These are phyloP conservation scores for Mesitornis unicolor DNA, from an alignment of 2,113 vertebrate genomes.

Conservation along the genomic window DNA sequence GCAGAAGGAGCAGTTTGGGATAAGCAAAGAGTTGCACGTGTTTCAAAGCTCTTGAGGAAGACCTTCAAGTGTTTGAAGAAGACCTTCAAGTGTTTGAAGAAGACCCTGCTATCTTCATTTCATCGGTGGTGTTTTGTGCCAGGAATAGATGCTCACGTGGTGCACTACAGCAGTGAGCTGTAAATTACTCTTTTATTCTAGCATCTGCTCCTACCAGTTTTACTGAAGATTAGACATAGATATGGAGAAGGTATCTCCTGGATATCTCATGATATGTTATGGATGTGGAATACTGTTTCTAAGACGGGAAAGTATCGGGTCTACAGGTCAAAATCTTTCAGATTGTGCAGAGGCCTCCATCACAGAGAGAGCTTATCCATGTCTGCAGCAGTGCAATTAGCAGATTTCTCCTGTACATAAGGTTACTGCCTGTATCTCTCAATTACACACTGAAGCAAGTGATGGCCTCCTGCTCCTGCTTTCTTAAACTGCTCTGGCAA, in stretches of 20 bases:
- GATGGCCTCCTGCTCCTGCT: neutral
- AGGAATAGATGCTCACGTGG: neutral
- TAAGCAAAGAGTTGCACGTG: accelerated
- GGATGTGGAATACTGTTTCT: neutral
- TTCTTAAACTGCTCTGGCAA: neutral
- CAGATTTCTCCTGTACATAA: accelerated
- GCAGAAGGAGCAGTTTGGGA: neutral
- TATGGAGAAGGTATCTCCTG: neutral
- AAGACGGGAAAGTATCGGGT: neutral
- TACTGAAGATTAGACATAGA: neutral
- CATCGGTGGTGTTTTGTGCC: neutral
- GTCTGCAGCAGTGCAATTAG: neutral
- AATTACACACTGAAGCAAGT: neutral
- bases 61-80: neutral
- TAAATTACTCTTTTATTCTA: neutral
- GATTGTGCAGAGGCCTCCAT: neutral
- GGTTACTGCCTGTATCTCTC: neutral
- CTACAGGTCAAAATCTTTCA: neutral
- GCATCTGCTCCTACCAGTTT: neutral
- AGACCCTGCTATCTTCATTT: neutral
- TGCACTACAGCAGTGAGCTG: neutral
- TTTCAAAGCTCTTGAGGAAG: neutral
- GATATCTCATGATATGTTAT: neutral
- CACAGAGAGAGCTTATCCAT: neutral
- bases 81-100: neutral